Conservation (phyloP, 64 coral and sea anemone species). For the Pachyseris speciosa region DNA sequence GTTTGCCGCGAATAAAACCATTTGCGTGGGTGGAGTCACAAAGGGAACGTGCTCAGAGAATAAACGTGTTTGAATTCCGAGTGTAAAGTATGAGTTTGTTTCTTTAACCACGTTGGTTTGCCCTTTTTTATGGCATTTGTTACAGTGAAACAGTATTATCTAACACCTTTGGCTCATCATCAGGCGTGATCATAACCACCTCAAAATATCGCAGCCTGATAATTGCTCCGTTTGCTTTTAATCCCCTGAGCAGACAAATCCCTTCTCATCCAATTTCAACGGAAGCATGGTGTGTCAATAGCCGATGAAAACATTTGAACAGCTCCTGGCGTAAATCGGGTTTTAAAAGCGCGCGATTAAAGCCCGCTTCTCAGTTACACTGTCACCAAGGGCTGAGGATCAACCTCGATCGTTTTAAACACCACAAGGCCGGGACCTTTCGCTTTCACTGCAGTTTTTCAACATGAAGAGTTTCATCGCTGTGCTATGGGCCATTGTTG, state of each 20-base stretch:
- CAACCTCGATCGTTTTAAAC: background rate
- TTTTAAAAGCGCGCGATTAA: slow-evolving; percentile 14
- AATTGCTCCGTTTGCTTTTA: background rate
- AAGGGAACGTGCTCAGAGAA: no score
- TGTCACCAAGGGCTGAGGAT: background rate
- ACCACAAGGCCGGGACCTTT: background rate
- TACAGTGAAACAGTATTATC: background rate
- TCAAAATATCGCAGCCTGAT: background rate
- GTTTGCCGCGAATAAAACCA: no score
- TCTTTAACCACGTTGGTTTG: no score
- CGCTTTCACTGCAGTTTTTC: no score
- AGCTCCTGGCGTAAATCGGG: background rate
- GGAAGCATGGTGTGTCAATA: background rate
- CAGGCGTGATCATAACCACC: background rate
- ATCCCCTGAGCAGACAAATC: slow-evolving; percentile 30
- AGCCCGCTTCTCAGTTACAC: background rate
- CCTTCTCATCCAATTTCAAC: slow-evolving; percentile 31
- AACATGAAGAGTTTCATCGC: background rate
- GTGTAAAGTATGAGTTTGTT: no score
- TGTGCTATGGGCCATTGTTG: background rate
- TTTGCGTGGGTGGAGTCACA: no score
- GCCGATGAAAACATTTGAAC: slow-evolving; percentile 19
- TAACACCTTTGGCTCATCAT: background rate
- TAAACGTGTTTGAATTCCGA: no score
- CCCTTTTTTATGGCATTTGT: background rate